Evolutionary conservation across 2,888 invertebrate species (phyloP), one percentile per base, ranked within the genome.

Genomic region (Idaea aversata): DNA sequence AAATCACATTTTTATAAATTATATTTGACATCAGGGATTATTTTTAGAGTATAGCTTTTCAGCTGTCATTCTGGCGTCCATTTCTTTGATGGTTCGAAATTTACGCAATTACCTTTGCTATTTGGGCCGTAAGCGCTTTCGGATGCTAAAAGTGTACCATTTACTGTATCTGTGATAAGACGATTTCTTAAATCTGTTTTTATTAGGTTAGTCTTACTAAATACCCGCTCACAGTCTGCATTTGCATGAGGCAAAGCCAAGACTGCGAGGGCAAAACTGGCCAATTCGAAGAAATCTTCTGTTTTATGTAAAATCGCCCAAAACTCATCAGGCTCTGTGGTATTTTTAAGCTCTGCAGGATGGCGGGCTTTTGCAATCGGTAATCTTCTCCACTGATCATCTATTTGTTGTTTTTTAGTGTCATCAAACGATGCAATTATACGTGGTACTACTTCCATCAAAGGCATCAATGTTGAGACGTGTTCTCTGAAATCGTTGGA

Each of bases 151-250:
- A 15, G 59, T 59, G 57, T 57, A 13, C 16, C 35, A 57, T 63
- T 61, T 59, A 90, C 63, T 61, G 35, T 34, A 57, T 64, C 62
- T 65, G 47, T 16, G 64, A 35, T 58, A 64, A 64, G 57, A 64
- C n/a, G n/a, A n/a, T n/a, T n/a, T n/a, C n/a, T n/a, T n/a, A n/a
- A n/a, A n/a, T n/a, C n/a, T n/a, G n/a, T n/a, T n/a, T n/a, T n/a
- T n/a, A n/a, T n/a, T n/a, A n/a, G n/a, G n/a, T n/a, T n/a, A n/a
- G n/a, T n/a, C n/a, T n/a, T n/a, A n/a, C n/a, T n/a, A n/a, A n/a
- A n/a, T n/a, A n/a, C n/a, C n/a, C n/a, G n/a, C n/a, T n/a, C n/a
- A n/a, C n/a, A n/a, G n/a, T n/a, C n/a, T n/a, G n/a, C n/a, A n/a
- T n/a, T n/a, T n/a, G n/a, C n/a, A n/a, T n/a, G n/a, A n/a, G n/a